Base-by-base conservation (phyloP, 1,140 invertebrate species). In the Campodea augens region DNA sequence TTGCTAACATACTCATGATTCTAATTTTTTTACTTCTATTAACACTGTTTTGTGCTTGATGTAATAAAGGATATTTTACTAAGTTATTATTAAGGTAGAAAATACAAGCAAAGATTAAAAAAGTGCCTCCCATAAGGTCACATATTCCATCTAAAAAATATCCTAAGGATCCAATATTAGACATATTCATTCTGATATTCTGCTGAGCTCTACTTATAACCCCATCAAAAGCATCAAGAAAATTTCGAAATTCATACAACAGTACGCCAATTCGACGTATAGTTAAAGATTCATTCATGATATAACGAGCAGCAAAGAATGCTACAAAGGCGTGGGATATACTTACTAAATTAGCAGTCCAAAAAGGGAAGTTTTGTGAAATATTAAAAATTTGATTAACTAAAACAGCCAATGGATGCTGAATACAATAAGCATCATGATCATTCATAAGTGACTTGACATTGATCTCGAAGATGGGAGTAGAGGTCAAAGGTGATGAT, bases 141-240 rank as follows among this genome's bases (percentile, higher is more conserved):
- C 38, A 49, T 22, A 52, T 43, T 13, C 50, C 50, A 43, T 52
- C 50, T 2, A 52, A 20, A n/a, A 27, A 47, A 29, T 52, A 52
- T 7, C 50, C 50, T 10, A 23, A 13, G 3, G 40, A 23, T n/a
- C 21, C 21, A 4, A 7, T 2, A 12, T 38, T 20, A 21, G n/a
- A 19, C 5, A 23, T 10, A 22, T 42, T 45, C 4, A 13, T 45
- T 5, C 12, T 36, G 12, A 13, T 25, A 54, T 10, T 50, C 45
- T 25, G 52, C 45, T 13, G 49, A 41, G 39, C 49, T 15, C 59
- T 29, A 12, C 56, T 56, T 3, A 62, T 52, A n/a, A 52, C 50
- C 13, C 60, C 60, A 44, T 62, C 60, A 12, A 62, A 36, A 22
- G 55, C 57, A 41, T 62, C 60, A 13, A 57, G 47, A 32, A 51